Evolutionary conservation across 2,797 vertebrate species (phyloP), one percentile per base, ranked within the genome.

Genomic region (Peromyscus attwateri): DNA sequence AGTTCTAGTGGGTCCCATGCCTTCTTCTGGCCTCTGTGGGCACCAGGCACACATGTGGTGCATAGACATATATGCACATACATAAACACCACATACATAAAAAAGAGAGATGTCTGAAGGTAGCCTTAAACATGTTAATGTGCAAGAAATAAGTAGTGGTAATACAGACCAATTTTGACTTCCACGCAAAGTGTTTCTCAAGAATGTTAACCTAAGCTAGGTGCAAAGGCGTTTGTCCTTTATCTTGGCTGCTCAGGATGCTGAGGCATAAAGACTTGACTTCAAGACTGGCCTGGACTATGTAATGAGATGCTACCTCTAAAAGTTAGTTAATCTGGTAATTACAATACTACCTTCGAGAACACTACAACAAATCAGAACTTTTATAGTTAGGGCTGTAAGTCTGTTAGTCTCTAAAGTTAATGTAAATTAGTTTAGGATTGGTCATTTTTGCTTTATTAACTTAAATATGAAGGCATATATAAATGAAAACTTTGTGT

Each of bases 401-500:
- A 64, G 52, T 57, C 17, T 94, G 6, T 75, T 94, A 57, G 73
- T 77, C 57, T 89, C 68, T 91, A 94, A 94, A 75, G 40, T 88
- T 95, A 90, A 52, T 52, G 49, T 52, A 52, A 52, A 52, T 52
- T 14, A 52, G 49, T 52, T 52, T 52, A 52, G 49, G 49, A 52
- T 52, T 90, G 52, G 6, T 40, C 40, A 23, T 71, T 92, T 66
- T 94, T 55, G 60, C 70, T 92, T n/a, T 94, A 17, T 23, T 94
- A 25, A 40, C 79, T 94, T 89, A 94, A 80, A 12, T 89, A 40
- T 88, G 21, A 89, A 95, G 89, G 13, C 14, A 96, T 21, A 66
- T 76, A 40, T 46, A 79, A 95, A 49, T 96, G 46, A 97, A 95
- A 96, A 71, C 49, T 23, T 12, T 49, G 8, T 89, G 25, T 92